Evolutionary conservation across 2,888 invertebrate genomes (phyloP), one percentile per base, ranked within the genome.

Genomic region (Epirrhoe alternata): DNA sequence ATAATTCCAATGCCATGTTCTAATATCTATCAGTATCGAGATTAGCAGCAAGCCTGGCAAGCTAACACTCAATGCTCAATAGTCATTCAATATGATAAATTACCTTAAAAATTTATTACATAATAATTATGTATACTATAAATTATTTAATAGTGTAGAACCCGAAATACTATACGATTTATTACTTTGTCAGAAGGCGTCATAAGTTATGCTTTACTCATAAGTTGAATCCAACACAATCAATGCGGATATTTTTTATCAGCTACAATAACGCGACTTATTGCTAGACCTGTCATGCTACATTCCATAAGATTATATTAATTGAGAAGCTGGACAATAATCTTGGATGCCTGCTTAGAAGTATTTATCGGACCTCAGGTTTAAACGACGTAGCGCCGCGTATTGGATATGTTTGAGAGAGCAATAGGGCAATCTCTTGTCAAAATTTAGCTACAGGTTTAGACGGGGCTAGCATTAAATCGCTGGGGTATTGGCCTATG

Each of bases 101-200:
- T 42, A 42, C 10, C 12, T 42, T 12, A 42, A 12, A 38, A 38
- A 42, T 2, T 12, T 12, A 12, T 42, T 42, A 42, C 12, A 42
- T 12, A 12, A 24, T 24, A 12, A 12, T 42, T 12, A 42, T 12
- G 38, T 42, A 33, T 33, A 7, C 3, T 31, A 31, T 31, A 6
- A 38, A 38, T 38, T 38, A 38, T 38, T 42, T 0, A 10, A 12
- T 42, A 42, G 12, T 42, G 38, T 12, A 12, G 38, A 42, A 42
- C 38, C 12, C 6, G 42, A 55, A 55, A 55, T 24, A n/a, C 42
- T 7, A 12, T 45, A 38, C 14, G 38, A 55, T 42, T 54, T 24
- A 42, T 45, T 12, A 47, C 57, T 49, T 57, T 57, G 12, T 31
- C 49, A 57, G 47, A 57, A 47, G 57, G 57, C 47, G 16, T 49